These are phyloP conservation scores for Meandrina meandrites DNA, from an alignment of 92 coral and sea anemone genomes.

Conservation along the genomic window DNA sequence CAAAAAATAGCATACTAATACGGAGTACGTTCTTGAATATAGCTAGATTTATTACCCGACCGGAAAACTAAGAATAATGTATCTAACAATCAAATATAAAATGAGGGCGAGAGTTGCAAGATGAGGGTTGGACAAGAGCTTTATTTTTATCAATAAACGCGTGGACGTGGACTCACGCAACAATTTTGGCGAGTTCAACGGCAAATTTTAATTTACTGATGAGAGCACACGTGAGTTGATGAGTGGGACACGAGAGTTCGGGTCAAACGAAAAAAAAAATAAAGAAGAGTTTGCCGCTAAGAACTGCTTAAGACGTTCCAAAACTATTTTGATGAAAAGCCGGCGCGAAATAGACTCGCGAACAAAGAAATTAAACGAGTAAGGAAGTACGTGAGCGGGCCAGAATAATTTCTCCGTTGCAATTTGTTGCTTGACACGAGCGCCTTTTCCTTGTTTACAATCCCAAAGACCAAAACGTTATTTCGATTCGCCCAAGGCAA, in stretches of 20 bases:
- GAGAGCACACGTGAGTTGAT: not conserved
- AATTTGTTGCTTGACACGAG: not conserved
- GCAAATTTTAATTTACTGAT: no score
- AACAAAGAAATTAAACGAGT: not conserved
- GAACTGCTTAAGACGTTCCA: not conserved
- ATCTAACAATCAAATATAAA: no score
- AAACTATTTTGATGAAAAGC: not conserved
- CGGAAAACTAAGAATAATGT: no score
- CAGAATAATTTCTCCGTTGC: no score
- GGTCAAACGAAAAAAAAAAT: not conserved
- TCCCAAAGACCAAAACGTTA: no score
- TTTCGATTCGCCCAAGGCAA: not conserved
- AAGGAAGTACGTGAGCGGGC: no score
- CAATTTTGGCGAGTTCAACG: not conserved
- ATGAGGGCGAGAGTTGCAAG: not conserved
- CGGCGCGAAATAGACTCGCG: not conserved
- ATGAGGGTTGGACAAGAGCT: not conserved
- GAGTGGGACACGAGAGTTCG: not conserved
- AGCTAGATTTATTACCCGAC: no score
- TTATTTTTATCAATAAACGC: not conserved
- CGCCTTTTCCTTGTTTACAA: no score
- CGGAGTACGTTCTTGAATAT: no score
- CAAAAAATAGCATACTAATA: no score
- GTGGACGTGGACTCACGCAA: not conserved
- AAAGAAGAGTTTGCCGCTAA: not conserved